phyloP scores from a whole-genome alignment of 2,797 vertebrate genomes.

The Oophaga sylvatica region DNA sequence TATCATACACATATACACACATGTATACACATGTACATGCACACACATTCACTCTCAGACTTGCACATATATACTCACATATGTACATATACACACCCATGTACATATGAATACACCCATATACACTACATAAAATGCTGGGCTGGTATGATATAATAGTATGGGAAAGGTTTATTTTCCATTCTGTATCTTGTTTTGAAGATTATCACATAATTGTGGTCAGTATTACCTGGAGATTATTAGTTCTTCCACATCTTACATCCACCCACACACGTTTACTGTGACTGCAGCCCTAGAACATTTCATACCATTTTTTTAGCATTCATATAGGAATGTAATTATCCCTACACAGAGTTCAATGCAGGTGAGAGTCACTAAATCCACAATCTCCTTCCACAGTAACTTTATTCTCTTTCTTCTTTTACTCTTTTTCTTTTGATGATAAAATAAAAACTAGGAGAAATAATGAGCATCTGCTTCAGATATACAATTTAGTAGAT shows the following conservation, averaged over 20 bases:
- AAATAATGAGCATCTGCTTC: not conserved
- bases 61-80: too few species aligned
- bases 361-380: constrained; percentile 20
- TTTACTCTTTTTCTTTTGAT: not conserved
- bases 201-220: constrained; percentile 15
- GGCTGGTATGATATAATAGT: too few species aligned
- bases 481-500: not conserved
- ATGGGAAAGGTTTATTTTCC: not conserved
- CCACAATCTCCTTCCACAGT: not conserved
- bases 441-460: not conserved
- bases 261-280: constrained; percentile 35
- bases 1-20: too few species aligned
- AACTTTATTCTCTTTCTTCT: not conserved
- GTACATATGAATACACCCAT: too few species aligned
- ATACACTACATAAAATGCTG: too few species aligned
- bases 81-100: too few species aligned
- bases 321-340: constrained; percentile 29
- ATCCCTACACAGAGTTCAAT: constrained; percentile 9
- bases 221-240: constrained; percentile 25
- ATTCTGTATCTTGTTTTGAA: not conserved
- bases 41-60: too few species aligned
- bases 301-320: not conserved
- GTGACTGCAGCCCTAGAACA: constrained; percentile 23
- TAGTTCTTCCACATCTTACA: constrained; percentile 5
- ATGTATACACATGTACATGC: too few species aligned